Evolutionary conservation across 2,113 vertebrate species (phyloP).

Genomic region (Poecilia latipinna): DNA sequence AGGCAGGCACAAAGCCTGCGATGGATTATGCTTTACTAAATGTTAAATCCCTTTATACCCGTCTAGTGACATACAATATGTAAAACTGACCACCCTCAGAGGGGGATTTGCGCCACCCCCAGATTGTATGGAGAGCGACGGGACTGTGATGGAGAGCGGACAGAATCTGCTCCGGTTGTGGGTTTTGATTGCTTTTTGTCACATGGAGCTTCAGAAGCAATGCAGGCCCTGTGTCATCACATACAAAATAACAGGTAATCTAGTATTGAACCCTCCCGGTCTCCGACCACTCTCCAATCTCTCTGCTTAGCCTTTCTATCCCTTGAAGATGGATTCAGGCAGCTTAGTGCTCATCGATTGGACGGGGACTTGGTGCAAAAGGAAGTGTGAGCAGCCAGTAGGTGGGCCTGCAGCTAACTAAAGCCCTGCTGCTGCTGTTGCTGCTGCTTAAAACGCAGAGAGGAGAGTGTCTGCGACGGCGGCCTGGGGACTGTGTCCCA

Average conservation of each 20-base stretch:
- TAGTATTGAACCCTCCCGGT: slow-evolving; percentile 44
- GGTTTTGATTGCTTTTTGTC: slow-evolving; percentile 66
- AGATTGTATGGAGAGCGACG: slow-evolving; percentile 30
- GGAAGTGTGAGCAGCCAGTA: slow-evolving; percentile 46
- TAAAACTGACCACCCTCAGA: slow-evolving; percentile 81
- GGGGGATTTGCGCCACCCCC: slow-evolving; percentile 70
- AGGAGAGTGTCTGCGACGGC: slow-evolving; percentile 41
- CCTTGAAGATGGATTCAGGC: slow-evolving; percentile 60
- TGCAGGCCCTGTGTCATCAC: slow-evolving; percentile 25
- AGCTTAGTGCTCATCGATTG: slow-evolving; percentile 70
- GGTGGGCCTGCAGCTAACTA: slow-evolving; percentile 49
- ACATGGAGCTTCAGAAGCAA: slow-evolving; percentile 38
- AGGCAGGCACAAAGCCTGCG: slow-evolving; percentile 77
- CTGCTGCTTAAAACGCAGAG: slow-evolving; percentile 44
- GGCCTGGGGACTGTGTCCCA: slow-evolving; percentile 35
- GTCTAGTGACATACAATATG: slow-evolving; percentile 83
- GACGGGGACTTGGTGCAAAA: slow-evolving; percentile 39
- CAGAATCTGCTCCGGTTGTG: slow-evolving; percentile 28
- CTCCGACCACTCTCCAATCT: slow-evolving; percentile 48
- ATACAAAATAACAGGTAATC: slow-evolving; percentile 51
- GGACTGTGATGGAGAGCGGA: slow-evolving; percentile 24
- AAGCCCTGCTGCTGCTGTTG: slow-evolving; percentile 33
- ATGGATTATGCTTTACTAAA: slow-evolving; percentile 81
- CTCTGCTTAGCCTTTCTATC: slow-evolving; percentile 59
- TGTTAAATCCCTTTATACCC: slow-evolving; percentile 83